These are phyloP conservation scores for Malurus leucopterus DNA, from an alignment of 2,797 vertebrate genomes.

Conservation along the genomic window DNA sequence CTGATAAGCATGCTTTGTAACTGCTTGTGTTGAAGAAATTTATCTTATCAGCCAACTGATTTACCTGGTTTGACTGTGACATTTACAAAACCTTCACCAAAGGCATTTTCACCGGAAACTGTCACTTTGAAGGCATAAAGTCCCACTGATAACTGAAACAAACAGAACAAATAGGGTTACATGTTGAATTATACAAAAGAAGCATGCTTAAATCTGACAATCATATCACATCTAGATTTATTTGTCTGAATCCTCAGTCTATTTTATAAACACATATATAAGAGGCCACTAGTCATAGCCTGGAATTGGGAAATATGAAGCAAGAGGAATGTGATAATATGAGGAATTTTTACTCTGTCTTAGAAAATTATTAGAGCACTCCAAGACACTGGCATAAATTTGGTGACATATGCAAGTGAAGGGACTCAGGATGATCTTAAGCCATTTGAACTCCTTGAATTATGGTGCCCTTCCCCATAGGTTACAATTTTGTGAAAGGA, in stretches of 20 bases:
- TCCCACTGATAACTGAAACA: conserved; percentile 74
- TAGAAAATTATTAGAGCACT: neutral
- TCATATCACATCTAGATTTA: neutral
- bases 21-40: neutral
- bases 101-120: conserved; percentile 71
- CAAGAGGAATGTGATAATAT: neutral
- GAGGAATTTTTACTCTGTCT: neutral
- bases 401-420: neutral
- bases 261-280: neutral
- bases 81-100: conserved; percentile 78
- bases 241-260: neutral
- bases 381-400: neutral
- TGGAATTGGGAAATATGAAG: neutral
- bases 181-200: neutral
- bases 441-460: neutral
- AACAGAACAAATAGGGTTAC: neutral
- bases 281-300: neutral
- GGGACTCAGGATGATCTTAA: neutral
- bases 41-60: neutral
- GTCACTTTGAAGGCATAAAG: conserved; percentile 73
- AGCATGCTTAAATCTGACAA: neutral
- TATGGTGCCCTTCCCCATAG: neutral
- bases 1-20: neutral
- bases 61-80: conserved; percentile 80
- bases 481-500: neutral